Conservation (phyloP, 2,797 vertebrate species). For the Tapera naevia region DNA sequence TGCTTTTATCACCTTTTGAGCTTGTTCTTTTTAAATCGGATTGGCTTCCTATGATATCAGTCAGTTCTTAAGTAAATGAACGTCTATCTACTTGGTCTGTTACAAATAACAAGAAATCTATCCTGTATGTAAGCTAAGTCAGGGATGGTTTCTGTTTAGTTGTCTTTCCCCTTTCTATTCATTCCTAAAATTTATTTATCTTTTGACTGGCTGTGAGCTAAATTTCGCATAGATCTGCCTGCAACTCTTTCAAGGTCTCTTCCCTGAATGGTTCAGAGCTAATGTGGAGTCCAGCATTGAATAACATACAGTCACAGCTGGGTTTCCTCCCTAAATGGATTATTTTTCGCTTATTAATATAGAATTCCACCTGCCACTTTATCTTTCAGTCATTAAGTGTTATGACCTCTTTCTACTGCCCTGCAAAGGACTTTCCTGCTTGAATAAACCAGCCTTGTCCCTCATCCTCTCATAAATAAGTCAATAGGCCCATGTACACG, state of each 20-base stretch:
- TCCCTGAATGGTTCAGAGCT: neutral
- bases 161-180: neutral
- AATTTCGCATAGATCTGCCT: neutral
- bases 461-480: neutral
- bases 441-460: neutral
- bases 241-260: neutral
- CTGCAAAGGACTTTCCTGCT: neutral
- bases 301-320: neutral
- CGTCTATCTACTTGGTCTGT: neutral
- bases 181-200: neutral
- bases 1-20: neutral
- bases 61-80: neutral
- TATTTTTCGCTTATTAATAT: neutral
- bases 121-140: neutral
- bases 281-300: neutral
- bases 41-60: neutral
- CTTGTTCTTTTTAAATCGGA: neutral
- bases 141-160: neutral
- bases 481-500: neutral
- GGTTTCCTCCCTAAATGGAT: neutral
- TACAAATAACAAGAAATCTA: neutral
- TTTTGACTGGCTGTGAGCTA: neutral
- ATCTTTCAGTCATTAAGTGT: neutral
- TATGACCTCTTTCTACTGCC: neutral
- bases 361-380: neutral